A percentile compares a stretch with the other conserved stretches of the same genome.
Evolutionary conservation across 2,888 invertebrate genomes (phyloP).

Genomic region (Phengaris alcon): DNA sequence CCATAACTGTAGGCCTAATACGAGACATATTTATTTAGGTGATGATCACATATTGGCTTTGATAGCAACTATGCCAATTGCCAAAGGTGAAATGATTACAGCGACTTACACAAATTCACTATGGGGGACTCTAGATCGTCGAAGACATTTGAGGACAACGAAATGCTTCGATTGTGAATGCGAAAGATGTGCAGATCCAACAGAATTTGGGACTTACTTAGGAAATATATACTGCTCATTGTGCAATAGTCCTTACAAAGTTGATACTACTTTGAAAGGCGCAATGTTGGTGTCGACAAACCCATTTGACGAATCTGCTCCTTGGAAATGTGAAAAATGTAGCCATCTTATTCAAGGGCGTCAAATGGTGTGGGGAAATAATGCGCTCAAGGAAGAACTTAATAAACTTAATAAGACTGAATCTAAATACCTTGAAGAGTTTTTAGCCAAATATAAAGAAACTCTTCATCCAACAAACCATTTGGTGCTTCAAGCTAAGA

Average conservation of each 20-base stretch:
- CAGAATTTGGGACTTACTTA: constrained; percentile 82
- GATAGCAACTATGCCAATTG: constrained; percentile 82
- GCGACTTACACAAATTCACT: constrained; percentile 85
- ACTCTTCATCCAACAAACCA: constrained; percentile 84
- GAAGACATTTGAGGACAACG: constrained; percentile 78
- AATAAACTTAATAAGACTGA: constrained; percentile 72
- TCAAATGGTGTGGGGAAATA: constrained; percentile 81
- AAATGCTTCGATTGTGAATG: constrained; percentile 86
- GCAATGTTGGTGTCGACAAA: constrained; percentile 80
- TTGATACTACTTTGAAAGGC: constrained; percentile 45
- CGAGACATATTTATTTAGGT: constrained; percentile 82
- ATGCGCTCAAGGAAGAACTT: constrained; percentile 81
- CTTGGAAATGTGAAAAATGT: constrained; percentile 84
- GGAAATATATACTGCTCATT: constrained; percentile 83
- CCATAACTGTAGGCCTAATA: constrained; percentile 86
- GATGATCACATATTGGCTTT: constrained; percentile 81
- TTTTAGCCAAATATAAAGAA: constrained; percentile 80
- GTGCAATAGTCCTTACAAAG: constrained; percentile 73
- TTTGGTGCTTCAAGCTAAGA: constrained; percentile 83
- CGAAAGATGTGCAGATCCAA: constrained; percentile 83
- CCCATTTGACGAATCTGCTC: constrained; percentile 78
- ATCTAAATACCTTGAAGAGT: constrained; percentile 80
- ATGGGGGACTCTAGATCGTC: constrained; percentile 83
- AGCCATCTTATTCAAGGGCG: constrained; percentile 76
- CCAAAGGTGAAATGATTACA: constrained; percentile 83